Base-by-base conservation (phyloP, 2,113 vertebrate genomes). In the Oncorhynchus mykiss region DNA sequence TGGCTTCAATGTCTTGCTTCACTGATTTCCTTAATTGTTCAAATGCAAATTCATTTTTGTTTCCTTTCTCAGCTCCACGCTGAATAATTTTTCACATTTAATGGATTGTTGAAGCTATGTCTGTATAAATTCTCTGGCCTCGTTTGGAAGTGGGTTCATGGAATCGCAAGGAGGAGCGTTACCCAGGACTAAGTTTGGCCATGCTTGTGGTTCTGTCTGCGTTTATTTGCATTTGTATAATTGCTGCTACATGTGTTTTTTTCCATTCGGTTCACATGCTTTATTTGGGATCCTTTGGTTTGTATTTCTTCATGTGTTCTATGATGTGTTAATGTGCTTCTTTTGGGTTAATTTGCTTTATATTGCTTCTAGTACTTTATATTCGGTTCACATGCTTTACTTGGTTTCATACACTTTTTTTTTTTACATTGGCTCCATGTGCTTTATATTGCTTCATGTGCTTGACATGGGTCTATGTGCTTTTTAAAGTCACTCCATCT, bases 401-500 rank as follows among this genome's bases (percentile, higher is more conserved):
- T n/a, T 39, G 18, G 20, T 14, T 68, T 18, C 31, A 39, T 39
- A 9, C 8, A 9, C 39, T 39, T 39, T 27, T n/a, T n/a, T n/a
- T 39, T 8, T 39, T 9, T 39, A 34, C 6, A 34, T 39, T 39
- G 39, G 39, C 6, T 39, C 8, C 39, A 39, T 39, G 8, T 27
- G 27, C 18, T 31, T 39, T 39, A 39, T 9, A 39, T 62, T 22
- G 59, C 27, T 73, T 4, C 54, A 65, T 64, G 24, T 65, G 62
- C 73, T 74, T 69, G 16, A 65, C 31, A 71, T 66, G 1, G 4
- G 22, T 39, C 8, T 2, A 39, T 39, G 39, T 45, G 80, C 76
- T 82, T 83, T 77, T 72, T 48, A 67, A 72, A 68, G 39, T 45
- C 9, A 45, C 9, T 62, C 20, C 18, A 24, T 62, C 18, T 24